phyloP scores from a whole-genome alignment of 1,140 invertebrate genomes.

The Macrobrachium rosenbergii region DNA sequence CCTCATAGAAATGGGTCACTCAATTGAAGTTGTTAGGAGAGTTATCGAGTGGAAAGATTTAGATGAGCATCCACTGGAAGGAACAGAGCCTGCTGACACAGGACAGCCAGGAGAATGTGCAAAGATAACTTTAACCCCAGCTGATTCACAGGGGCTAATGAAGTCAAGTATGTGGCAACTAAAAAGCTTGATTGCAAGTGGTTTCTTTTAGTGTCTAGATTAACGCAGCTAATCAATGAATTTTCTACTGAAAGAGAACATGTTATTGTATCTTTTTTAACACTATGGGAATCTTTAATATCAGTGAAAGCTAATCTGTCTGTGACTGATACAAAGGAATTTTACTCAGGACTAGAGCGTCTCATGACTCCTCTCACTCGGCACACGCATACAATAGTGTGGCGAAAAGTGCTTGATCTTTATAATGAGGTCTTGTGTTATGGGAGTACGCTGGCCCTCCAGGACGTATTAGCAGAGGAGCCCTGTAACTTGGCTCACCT shows the following conservation, averaged over 20 bases:
- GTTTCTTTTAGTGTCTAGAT: constrained; percentile 79
- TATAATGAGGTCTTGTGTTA: constrained; percentile 92
- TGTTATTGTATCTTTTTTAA: constrained; percentile 84
- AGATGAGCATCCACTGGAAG: constrained; percentile 85
- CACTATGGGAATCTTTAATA: constrained; percentile 91
- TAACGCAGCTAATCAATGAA: constrained; percentile 74
- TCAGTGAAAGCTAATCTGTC: constrained; percentile 91
- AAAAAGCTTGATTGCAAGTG: constrained; percentile 87
- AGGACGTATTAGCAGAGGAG: constrained; percentile 87
- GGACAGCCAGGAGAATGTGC: constrained; percentile 52
- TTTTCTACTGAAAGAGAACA: constrained; percentile 75
- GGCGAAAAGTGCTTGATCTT: constrained; percentile 85
- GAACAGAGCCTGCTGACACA: constrained; percentile 71
- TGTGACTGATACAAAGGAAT: constrained; percentile 88
- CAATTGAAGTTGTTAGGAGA: constrained; percentile 85
- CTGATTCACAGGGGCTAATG: constrained; percentile 63
- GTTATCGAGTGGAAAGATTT: constrained; percentile 90
- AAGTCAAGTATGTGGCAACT: constrained; percentile 83
- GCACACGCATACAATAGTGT: constrained; percentile 83
- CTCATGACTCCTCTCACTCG: constrained; percentile 82
- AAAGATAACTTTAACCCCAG: constrained; percentile 51
- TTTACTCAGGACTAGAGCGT: constrained; percentile 85
- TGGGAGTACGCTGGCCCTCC: constrained; percentile 87
- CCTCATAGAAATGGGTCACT: constrained; percentile 78
- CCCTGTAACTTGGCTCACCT: constrained; percentile 87